Evolutionary conservation across 2,888 invertebrate species (phyloP).

Genomic region (Xestia xanthographa): DNA sequence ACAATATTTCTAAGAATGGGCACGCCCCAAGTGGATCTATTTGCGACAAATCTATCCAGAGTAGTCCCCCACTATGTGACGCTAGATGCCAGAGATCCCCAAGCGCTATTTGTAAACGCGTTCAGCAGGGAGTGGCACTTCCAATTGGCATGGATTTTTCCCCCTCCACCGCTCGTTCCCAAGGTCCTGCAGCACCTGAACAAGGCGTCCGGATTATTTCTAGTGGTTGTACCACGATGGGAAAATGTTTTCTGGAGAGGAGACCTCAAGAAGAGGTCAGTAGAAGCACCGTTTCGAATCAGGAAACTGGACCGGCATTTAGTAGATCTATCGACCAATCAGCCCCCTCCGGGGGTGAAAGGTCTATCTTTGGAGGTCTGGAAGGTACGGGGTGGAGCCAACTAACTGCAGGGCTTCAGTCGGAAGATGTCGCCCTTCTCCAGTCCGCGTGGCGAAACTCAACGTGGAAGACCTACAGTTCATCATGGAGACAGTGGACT

Average conservation of each 20-base stretch:
- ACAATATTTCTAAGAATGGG: conserved; percentile 11
- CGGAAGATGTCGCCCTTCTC: conserved; percentile 5
- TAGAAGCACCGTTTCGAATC: conserved; percentile 2
- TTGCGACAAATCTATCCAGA: conserved; percentile 16
- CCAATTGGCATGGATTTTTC: conserved; percentile 18
- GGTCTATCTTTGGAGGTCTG: conserved; percentile 16
- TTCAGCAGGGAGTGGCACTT: conserved; percentile 24
- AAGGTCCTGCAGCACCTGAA: conserved; percentile 23
- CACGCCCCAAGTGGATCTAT: conserved; percentile 2
- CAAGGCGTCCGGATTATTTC: not conserved
- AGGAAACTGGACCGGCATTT: not conserved
- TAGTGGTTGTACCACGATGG: conserved; percentile 14
- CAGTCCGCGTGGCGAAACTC: conserved; percentile 16
- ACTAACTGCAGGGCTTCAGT: too few relatives aligned
- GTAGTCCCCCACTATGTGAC: conserved; percentile 14
- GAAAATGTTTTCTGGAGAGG: conserved; percentile 13
- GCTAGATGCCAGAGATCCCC: not conserved
- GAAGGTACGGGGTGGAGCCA: conserved; percentile 14
- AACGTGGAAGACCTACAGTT: conserved; percentile 25
- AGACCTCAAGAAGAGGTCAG: not conserved
- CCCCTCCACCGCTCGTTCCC: too few relatives aligned
- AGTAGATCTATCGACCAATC: conserved; percentile 12
- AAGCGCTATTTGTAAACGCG: conserved; percentile 21
- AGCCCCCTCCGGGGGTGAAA: conserved; percentile 12
- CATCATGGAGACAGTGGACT: conserved; percentile 11